Base-by-base conservation (phyloP, 2,797 vertebrate species). In the Holocentrus rufus region DNA sequence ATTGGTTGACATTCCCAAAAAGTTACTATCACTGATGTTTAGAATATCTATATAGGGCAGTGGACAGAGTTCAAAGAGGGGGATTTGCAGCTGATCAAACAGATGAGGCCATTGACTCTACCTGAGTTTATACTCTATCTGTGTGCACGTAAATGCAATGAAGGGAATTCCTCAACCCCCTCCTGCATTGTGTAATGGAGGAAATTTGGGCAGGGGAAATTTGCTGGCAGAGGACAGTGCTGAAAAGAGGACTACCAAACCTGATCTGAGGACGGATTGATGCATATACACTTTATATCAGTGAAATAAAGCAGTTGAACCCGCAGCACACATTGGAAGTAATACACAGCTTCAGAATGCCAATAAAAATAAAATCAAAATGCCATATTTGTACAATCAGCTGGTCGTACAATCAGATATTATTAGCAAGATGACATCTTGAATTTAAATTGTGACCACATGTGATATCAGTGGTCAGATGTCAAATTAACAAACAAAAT, bases 71-170 rank as follows among this genome's bases (percentile, higher is more conserved):
- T 73, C 67, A 87, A 81, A 67, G 78, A 76, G 58, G 31, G 68
- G 27, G 27, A 39, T 59, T 9, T 68, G 68, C 88, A 93, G 88
- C 90, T 93, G 90, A 69, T 79, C 83, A 91, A 92, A 91, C 84
- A 90, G 60, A 83, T 64, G 71, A 79, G 79, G 77, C 70, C 77
- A 66, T 65, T 78, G 79, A 85, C 82, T 85, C 59, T 31, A 20
- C 50, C 60, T 74, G 44, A 11, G 47, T 81, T 53, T 65, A 20
- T 23, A 3, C 3, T 7, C 20, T 60, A 1, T 0, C 31, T 70
- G 50, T 69, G 60, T 65, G 42, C 25, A 27, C 25, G 25, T 56
- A 66, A 58, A 67, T 39, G 68, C 64, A 58, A 74, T 25, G 39
- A 67, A 42, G 52, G 59, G 22, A 68, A 56, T 74, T 80, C 47